A percentile compares a stretch with the other conserved stretches of the same genome.
These are phyloP conservation scores for Phaenicophaeus curvirostris DNA, from an alignment of 2,797 vertebrate genomes.

Conservation along the genomic window DNA sequence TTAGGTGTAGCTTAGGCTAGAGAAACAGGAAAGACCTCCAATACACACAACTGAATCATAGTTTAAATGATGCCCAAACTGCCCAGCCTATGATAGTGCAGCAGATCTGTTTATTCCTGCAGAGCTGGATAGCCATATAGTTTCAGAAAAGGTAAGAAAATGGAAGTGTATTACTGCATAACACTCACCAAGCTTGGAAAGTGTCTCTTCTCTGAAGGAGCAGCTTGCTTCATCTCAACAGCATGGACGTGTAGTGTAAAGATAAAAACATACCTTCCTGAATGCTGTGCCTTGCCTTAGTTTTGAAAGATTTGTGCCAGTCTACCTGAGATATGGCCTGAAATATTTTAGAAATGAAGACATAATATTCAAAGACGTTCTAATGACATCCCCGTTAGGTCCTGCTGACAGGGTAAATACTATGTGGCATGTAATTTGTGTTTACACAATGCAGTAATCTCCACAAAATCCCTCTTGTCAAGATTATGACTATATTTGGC, in stretches of 20 bases:
- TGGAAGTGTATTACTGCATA: background rate
- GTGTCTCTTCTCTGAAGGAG: background rate
- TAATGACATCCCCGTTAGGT: background rate
- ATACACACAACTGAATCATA: background rate
- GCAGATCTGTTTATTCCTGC: background rate
- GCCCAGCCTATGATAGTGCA: background rate
- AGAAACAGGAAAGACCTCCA: background rate
- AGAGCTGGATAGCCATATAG: background rate
- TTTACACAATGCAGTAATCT: background rate
- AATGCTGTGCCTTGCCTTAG: background rate
- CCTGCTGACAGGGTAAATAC: background rate
- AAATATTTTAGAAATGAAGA: background rate
- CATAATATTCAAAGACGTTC: background rate
- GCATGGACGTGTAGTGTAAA: accelerated
- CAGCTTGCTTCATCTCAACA: background rate
- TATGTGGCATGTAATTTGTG: background rate
- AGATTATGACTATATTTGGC: background rate
- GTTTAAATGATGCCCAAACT: background rate
- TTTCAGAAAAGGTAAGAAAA: background rate
- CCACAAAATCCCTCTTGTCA: background rate
- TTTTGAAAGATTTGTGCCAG: background rate
- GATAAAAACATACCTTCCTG: background rate
- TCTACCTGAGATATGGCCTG: background rate
- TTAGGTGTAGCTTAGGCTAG: background rate
- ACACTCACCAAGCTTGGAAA: background rate